Conservation (phyloP, 1,140 invertebrate species). For the Cepaea nemoralis region DNA sequence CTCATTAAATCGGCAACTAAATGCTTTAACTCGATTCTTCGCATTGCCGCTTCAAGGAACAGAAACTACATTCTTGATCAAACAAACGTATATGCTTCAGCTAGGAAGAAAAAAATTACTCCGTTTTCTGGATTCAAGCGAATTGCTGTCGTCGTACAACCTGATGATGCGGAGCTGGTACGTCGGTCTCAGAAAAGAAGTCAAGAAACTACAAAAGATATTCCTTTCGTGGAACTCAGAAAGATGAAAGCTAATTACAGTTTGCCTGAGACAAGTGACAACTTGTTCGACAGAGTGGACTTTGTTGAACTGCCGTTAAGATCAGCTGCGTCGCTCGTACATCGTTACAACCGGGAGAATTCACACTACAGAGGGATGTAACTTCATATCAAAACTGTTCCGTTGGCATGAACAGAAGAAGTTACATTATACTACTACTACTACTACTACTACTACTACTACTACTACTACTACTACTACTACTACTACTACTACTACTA, state of each 20-base stretch:
- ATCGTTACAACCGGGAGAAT: too few relatives aligned
- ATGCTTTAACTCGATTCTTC: not conserved
- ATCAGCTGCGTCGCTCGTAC: not conserved
- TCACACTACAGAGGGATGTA: too few relatives aligned
- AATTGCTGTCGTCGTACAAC: conserved; percentile 1
- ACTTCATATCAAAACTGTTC: too few relatives aligned
- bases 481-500: too few relatives aligned
- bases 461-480: too few relatives aligned
- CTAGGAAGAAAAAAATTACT: not conserved
- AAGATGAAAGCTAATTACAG: conserved; percentile 3
- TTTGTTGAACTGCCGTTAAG: not conserved
- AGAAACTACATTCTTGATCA: conserved; percentile 10
- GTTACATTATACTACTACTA: conserved; percentile 10
- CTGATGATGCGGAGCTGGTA: not conserved
- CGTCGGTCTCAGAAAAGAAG: not conserved
- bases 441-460: too few relatives aligned
- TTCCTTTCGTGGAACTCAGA: not conserved
- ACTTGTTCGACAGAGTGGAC: not conserved
- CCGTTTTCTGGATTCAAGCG: not conserved
- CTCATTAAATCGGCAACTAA: not conserved
- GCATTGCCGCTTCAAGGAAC: not conserved
- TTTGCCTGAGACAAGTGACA: not conserved
- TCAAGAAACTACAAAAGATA: not conserved
- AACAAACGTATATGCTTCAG: not conserved
- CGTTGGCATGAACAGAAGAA: too few relatives aligned